phyloP scores from a whole-genome alignment of 2,888 invertebrate genomes.

The Heliconius aoede region DNA sequence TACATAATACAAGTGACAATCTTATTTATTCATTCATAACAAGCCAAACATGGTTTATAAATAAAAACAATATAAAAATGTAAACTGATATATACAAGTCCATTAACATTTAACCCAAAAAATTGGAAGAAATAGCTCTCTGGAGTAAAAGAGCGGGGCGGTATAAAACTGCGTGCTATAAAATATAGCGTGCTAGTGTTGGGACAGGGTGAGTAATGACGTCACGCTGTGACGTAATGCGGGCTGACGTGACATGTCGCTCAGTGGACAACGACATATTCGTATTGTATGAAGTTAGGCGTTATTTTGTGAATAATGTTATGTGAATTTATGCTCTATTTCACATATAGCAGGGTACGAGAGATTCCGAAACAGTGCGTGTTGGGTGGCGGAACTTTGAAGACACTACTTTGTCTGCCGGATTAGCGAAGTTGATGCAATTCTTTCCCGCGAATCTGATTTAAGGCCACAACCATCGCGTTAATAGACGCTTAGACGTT shows the following conservation, averaged over 20 bases:
- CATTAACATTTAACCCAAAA: conserved; percentile 37
- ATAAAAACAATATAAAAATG: background rate
- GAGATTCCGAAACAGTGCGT: background rate
- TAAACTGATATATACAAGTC: conserved; percentile 23
- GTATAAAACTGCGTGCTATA: conserved; percentile 42
- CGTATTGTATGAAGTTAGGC: conserved; percentile 19
- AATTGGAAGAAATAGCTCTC: conserved; percentile 43
- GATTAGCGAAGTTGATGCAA: too few relatives aligned
- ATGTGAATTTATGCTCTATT: background rate
- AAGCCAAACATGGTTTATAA: too few relatives aligned
- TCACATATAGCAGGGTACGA: too few relatives aligned
- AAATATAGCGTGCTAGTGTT: conserved; percentile 54
- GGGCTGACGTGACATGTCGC: conserved; percentile 44
- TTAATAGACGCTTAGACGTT: too few relatives aligned
- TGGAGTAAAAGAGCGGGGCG: conserved; percentile 33
- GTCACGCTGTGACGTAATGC: conserved; percentile 57
- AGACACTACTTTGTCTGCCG: background rate
- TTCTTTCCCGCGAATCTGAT: too few relatives aligned
- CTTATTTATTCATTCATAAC: too few relatives aligned
- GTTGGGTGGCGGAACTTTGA: background rate
- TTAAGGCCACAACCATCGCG: too few relatives aligned
- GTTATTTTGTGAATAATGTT: background rate
- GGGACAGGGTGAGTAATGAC: conserved; percentile 65
- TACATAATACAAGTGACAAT: too few relatives aligned
- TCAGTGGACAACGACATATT: conserved; percentile 40